Base-by-base conservation (phyloP, 2,888 invertebrate genomes). In the Hydrotaea diabolus region DNA sequence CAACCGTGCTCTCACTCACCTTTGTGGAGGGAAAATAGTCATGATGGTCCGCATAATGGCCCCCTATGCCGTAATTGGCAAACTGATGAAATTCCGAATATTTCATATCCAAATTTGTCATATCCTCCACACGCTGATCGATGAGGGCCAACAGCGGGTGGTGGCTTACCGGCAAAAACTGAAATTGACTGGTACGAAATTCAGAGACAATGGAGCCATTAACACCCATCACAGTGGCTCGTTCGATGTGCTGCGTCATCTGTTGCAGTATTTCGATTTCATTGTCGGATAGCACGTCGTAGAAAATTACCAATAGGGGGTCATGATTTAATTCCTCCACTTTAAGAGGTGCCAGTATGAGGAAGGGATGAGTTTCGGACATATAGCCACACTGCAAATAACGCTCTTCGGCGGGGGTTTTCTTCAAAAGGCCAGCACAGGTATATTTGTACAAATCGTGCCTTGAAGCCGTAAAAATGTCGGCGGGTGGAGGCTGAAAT, bases 221-320 rank as follows among this genome's bases (percentile, higher is more conserved):
- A 86, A 79, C 96, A 0, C 97, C 96, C 0, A 97, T 96, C 81
- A 98, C 86, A 0, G 0, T 69, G 49, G 91, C 87, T 93, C 94
- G 82, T n/a, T 78, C 69, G 87, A 95, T 94, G 2, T 94, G 93
- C 17, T 90, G 90, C 0, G 94, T 94, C 2, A 95, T 86, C 19
- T 91, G 87, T 86, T 94, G 93, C 59, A 95, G 91, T 0, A 89
- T 88, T 15, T 92, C 91, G 39, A 95, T 94, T 90, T 96, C 95
- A 0, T 88, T 88, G 86, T 95, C 94, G 36, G 90, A 92, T 55
- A 96, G 90, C 11, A 95, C 93, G 86, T 94, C 93, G 86, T 94
- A 93, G 88, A 93, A 95, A 39, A 94, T 84, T 11, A 93, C 91
- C 21, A 95, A 92, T 77, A 92, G 89, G 0, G 95, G 95, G 43